These are phyloP conservation scores for Epistrophella euchroma DNA, from an alignment of 2,888 invertebrate species.

Conservation along the genomic window DNA sequence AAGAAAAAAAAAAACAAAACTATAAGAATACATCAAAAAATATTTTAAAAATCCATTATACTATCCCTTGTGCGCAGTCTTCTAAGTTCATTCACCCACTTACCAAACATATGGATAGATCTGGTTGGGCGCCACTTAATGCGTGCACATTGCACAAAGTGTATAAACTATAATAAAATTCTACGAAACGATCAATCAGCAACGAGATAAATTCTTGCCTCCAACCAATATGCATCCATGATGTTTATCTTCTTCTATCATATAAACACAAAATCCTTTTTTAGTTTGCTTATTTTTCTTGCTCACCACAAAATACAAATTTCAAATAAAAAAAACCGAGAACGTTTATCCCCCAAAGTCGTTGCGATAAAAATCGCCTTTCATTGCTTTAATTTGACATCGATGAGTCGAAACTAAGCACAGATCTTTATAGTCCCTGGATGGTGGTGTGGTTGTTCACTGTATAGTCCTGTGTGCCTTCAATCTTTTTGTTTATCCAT, in stretches of 20 bases:
- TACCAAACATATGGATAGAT: conserved; percentile 8
- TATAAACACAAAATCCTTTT: conserved; percentile 48
- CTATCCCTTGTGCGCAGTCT: neutral
- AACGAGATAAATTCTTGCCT: conserved; percentile 19
- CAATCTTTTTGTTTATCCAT: conserved; percentile 55
- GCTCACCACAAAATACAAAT: conserved; percentile 25
- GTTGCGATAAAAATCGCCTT: conserved; percentile 63
- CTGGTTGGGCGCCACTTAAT: conserved; percentile 52
- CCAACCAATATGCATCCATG: conserved; percentile 44
- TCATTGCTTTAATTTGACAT: conserved; percentile 71
- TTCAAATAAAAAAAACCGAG: neutral
- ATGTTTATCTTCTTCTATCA: conserved; percentile 25
- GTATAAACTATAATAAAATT: conserved; percentile 45
- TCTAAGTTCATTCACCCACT: neutral
- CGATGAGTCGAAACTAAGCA: conserved; percentile 65
- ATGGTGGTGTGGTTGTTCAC: neutral
- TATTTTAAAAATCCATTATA: neutral
- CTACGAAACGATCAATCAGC: conserved; percentile 43
- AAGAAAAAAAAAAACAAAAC: no score
- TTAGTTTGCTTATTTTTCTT: conserved; percentile 5
- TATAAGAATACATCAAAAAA: no score
- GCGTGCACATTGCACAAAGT: neutral
- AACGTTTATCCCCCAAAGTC: conserved; percentile 14
- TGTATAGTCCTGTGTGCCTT: conserved; percentile 14
- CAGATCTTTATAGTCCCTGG: conserved; percentile 43